These are phyloP conservation scores for Euura saliciscinereae DNA, from an alignment of 1,140 invertebrate species.

Conservation along the genomic window DNA sequence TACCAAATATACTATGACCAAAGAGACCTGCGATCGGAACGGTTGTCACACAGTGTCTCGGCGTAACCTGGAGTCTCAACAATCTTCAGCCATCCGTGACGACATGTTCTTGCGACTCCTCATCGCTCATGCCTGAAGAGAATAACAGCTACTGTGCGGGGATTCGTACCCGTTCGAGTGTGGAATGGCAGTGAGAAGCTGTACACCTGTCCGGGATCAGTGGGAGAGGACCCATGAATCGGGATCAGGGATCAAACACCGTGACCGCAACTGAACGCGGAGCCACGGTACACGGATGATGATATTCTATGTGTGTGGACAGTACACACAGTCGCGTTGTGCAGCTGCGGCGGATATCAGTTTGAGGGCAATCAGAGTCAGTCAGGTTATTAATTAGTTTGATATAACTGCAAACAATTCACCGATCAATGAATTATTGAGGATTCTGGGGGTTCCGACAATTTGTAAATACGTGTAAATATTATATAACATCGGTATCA, in stretches of 20 bases:
- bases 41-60: not conserved
- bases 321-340: not conserved
- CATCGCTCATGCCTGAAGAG: not conserved
- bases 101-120: not conserved
- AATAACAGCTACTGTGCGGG: not conserved
- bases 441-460: constrained; percentile 6
- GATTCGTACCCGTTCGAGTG: constrained; percentile 18
- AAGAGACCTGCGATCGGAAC: not conserved
- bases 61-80: too few species aligned
- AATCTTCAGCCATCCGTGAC: not conserved
- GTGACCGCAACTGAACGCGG: not conserved
- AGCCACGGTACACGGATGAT: not conserved
- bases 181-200: constrained; percentile 28
- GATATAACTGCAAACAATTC: not conserved
- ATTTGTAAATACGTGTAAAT: constrained; percentile 57
- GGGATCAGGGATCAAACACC: constrained; percentile 3
- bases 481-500: constrained; percentile 26
- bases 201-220: constrained; percentile 24
- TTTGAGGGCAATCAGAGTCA: not conserved
- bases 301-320: not conserved
- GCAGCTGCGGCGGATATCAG: not conserved
- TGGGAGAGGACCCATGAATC: not conserved
- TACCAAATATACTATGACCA: too few species aligned
- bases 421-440: not conserved
- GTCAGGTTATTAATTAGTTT: not conserved